Percentiles rank a stretch among this genome's conserved stretches.
These are phyloP conservation scores for Prosopocoilus inquinatus DNA, from an alignment of 2,888 invertebrate species.

Conservation along the genomic window DNA sequence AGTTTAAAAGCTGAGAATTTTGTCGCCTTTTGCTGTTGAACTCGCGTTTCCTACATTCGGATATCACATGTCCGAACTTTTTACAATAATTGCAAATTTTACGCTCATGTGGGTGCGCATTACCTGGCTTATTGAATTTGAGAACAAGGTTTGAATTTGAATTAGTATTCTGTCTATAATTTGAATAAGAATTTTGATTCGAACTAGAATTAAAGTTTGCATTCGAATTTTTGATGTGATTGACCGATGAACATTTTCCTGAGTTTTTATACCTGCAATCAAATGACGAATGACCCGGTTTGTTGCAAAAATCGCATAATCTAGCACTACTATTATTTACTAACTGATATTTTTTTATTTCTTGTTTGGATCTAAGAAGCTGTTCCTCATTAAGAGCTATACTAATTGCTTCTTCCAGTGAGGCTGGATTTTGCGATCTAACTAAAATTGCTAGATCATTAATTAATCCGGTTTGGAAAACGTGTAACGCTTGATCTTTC, in stretches of 20 bases:
- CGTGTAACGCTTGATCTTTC: conserved; percentile 35
- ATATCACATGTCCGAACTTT: conserved; percentile 19
- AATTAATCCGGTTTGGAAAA: conserved; percentile 35
- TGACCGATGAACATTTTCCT: no score
- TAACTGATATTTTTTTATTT: conserved; percentile 6
- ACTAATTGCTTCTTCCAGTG: conserved; percentile 34
- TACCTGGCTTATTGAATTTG: no score
- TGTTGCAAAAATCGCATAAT: conserved; percentile 10
- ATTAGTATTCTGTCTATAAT: no score
- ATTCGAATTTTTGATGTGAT: no score
- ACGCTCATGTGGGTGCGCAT: no score
- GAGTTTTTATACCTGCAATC: conserved; percentile 7
- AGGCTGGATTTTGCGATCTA: conserved; percentile 34
- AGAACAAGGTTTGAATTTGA: no score
- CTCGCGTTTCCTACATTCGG: conserved; percentile 24
- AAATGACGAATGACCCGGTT: conserved; percentile 8
- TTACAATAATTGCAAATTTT: conserved; percentile 24
- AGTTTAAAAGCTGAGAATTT: conserved; percentile 6
- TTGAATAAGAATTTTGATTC: no score
- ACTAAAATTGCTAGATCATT: conserved; percentile 34
- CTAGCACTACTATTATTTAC: conserved; percentile 2
- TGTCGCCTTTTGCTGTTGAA: conserved; percentile 23
- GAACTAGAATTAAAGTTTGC: no score
- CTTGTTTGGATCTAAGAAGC: not conserved
- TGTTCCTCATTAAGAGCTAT: conserved; percentile 34